A percentile compares a stretch with the other conserved stretches of the same genome.
Conservation (phyloP, 2,113 vertebrate species). For the Chlamydotis undulata region DNA sequence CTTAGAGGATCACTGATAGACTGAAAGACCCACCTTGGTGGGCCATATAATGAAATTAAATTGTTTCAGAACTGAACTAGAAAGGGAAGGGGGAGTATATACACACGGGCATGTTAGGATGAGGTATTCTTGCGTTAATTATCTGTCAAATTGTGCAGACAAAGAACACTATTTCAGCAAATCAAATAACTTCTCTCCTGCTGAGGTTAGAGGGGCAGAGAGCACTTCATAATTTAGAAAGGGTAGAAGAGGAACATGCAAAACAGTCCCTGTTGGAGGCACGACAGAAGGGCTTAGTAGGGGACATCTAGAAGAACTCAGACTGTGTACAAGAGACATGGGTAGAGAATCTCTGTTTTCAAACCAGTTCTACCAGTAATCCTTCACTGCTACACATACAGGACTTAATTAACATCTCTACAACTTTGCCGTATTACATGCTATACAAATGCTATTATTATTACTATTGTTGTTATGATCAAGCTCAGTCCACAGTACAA, state of each 20-base stretch:
- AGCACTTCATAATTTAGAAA: neutral
- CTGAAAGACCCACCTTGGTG: neutral
- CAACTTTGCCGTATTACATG: neutral
- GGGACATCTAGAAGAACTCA: neutral
- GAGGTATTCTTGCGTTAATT: neutral
- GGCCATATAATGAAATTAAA: neutral
- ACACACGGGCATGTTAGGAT: rapidly evolving
- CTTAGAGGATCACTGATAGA: neutral
- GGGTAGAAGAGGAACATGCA: neutral
- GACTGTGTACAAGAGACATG: neutral
- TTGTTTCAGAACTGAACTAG: neutral
- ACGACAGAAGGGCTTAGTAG: neutral
- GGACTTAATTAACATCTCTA: neutral
- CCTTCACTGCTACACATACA: neutral
- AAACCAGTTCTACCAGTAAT: constrained; percentile 31
- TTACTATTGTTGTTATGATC: neutral
- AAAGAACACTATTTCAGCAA: neutral
- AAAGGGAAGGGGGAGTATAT: neutral
- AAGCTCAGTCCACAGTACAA: neutral
- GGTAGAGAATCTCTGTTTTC: constrained; percentile 24
- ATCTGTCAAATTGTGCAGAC: neutral
- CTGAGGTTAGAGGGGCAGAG: neutral
- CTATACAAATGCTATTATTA: neutral
- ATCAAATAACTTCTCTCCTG: neutral
- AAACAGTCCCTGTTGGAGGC: neutral